Base-by-base conservation (phyloP, 2,797 vertebrate species). In the Xiphophorus birchmanni region DNA sequence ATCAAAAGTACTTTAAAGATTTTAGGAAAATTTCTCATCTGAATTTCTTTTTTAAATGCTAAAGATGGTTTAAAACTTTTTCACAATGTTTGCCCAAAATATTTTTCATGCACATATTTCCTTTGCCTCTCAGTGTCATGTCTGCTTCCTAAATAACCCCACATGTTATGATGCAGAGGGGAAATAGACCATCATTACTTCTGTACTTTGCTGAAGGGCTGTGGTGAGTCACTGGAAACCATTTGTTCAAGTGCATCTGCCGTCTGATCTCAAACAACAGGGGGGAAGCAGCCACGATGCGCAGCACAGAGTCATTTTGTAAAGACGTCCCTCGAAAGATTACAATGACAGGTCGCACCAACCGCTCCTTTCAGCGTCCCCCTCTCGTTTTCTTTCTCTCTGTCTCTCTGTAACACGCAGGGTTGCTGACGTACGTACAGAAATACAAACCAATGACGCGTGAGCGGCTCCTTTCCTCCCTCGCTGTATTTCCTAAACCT, bases 281-380 rank as follows among this genome's bases (percentile, higher is more conserved):
- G 85, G 78, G 11, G 52, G 69, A 82, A 73, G 26, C 6, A 79
- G 26, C 13, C 63, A 45, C 9, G 52, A 67, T 32, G 48, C 71
- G 44, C 7, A 45, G 18, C 85, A 52, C 79, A 35, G 74, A 63
- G 81, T 90, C 47, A n/a, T 12, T 42, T 48, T 69, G 79, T 86
- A 75, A 83, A 80, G 86, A 87, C 83, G 72, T 81, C 76, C 82
- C 84, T 87, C 87, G 79, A 88, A 93, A 89, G 80, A 89, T 54
- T 75, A 77, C 13, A 10, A 12, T 52, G 86, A 81, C 73, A 84
- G 85, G 87, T 82, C 87, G 82, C 83, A 67, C 77, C 32, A 80
- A 87, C 82, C 76, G 80, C 74, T 80, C 44, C 69, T 73, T 50
- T 77, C 76, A 60, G 48, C 69, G 52, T 45, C 47, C 78, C 26